Evolutionary conservation across 2,888 invertebrate species (phyloP).

Genomic region (Coleophora flavipennella): DNA sequence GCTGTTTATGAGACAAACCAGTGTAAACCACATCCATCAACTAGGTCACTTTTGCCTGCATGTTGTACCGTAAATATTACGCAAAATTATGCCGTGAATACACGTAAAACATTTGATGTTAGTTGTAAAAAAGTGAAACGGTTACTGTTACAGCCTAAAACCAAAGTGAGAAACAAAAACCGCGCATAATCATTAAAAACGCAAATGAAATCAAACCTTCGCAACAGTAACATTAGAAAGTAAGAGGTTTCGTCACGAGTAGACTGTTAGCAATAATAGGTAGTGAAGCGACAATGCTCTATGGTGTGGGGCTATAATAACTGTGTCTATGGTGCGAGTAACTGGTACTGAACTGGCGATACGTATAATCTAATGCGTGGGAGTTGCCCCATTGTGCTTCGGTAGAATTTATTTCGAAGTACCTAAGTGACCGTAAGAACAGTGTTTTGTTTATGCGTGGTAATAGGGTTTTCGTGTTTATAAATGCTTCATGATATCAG

Average conservation of each 20-base stretch:
- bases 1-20: too few relatives aligned
- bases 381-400: conserved; percentile 37
- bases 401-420: too few relatives aligned
- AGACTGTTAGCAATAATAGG: conserved; percentile 50
- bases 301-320: not conserved
- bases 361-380: conserved; percentile 45
- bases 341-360: conserved; percentile 35
- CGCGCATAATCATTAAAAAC: conserved; percentile 29
- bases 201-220: conserved; percentile 41
- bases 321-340: not conserved
- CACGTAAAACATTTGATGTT: too few relatives aligned
- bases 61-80: too few relatives aligned
- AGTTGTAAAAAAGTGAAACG: not conserved
- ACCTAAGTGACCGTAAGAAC: too few relatives aligned
- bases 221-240: conserved; percentile 51
- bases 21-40: too few relatives aligned
- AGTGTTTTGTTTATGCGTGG: too few relatives aligned
- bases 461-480: too few relatives aligned
- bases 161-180: conserved; percentile 22
- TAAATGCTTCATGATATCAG: too few relatives aligned
- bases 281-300: conserved; percentile 27
- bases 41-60: too few relatives aligned
- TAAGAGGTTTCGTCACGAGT: conserved; percentile 46
- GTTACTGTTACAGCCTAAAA: conserved; percentile 1
- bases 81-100: too few relatives aligned